Evolutionary conservation across 2,113 vertebrate genomes (phyloP).

Genomic region (Acrocephalus kingi): DNA sequence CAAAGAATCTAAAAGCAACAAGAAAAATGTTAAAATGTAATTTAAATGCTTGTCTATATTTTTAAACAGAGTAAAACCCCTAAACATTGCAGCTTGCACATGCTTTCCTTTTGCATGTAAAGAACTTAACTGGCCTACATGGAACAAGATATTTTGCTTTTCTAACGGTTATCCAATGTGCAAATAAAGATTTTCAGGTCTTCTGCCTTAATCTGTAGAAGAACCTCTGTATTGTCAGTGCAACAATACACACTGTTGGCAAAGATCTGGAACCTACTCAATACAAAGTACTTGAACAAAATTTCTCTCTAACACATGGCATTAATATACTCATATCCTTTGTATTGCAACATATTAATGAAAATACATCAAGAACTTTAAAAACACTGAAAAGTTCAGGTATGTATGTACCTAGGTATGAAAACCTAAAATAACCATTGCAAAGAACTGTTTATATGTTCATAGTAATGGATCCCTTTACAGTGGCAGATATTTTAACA

Average conservation of each 20-base stretch:
- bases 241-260: neutral
- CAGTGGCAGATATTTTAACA: neutral
- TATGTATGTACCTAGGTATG: neutral
- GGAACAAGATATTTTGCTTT: neutral
- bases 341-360: neutral
- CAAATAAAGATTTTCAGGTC: neutral
- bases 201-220: neutral
- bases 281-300: neutral
- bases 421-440: neutral
- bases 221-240: neutral
- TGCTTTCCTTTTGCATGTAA: neutral
- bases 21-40: neutral
- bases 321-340: neutral
- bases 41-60: neutral
- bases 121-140: neutral
- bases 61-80: neutral
- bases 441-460: neutral
- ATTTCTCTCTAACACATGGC: neutral
- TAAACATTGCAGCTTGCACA: neutral
- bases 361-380: neutral
- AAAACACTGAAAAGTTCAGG: neutral
- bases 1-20: neutral
- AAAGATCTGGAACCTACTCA: neutral
- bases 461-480: neutral
- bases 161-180: neutral